Base-by-base conservation (phyloP, 2,888 invertebrate species). In the Philonicus albiceps region DNA sequence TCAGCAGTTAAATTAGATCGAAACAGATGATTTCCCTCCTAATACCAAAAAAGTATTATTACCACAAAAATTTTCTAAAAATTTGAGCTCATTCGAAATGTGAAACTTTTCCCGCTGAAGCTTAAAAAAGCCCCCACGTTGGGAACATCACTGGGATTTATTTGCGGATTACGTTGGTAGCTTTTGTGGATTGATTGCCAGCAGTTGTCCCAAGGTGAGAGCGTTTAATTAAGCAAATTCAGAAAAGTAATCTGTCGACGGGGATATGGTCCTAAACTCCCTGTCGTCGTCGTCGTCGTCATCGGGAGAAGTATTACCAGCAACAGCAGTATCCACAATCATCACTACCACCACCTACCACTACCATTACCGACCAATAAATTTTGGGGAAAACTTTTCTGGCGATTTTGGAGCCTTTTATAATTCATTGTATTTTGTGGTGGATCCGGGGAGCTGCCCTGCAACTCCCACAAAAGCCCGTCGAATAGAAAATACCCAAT, bases 401-500 rank as follows among this genome's bases (percentile, higher is more conserved):
- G 64, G 49, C 49, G 53, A 81, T 34, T 53, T 31, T 19, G 31
- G 53, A 81, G 11, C 81, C 31, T 34, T 34, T 34, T 55, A n/a
- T n/a, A 81, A 81, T 55, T 81, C 55, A 81, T 64, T 81, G 64
- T 34, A 55, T 55, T 34, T 64, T 81, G 55, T 30, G 64, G 19
- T 19, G 72, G 40, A 40, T 13, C 27, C 19, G 4, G 27, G 13
- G 27, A 27, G 64, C 22, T 7, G 40, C 40, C 16, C n/a, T 11
- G 37, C 22, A 13, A 22, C 7, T 40, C 19, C 72, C 72, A 16
- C 16, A 84, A 64, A 55, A 40, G 19, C 40, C 40, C 40, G 73
- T 13, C 73, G 37, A 37, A 84, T 84, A 43, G 84, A 84, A 84
- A 84, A 84, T 73, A 27, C 73, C 43, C 72, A 84, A 84, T 84